Evolutionary conservation across 2,113 vertebrate genomes (phyloP).

Genomic region (Crypturellus undulatus): DNA sequence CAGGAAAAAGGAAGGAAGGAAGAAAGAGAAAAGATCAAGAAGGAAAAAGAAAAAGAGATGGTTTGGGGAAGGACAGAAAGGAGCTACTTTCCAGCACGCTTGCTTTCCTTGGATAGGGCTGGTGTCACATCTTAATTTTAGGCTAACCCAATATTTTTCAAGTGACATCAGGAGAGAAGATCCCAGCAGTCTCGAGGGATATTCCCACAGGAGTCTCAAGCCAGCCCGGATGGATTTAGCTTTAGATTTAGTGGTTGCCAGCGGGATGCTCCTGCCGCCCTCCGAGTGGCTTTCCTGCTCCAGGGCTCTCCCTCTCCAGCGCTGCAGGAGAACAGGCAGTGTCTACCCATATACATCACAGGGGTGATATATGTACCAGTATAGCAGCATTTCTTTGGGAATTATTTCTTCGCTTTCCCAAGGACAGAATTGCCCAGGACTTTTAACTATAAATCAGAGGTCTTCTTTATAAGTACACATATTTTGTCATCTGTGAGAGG

Average conservation of each 20-base stretch:
- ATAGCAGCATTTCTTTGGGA: not conserved
- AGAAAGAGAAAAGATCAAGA: not conserved
- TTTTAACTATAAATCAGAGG: not conserved
- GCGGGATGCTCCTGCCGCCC: too few relatives aligned
- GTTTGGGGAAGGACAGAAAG: not conserved
- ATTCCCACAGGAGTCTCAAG: not conserved
- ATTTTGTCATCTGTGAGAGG: not conserved
- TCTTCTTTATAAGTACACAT: not conserved
- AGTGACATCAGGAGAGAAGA: not conserved
- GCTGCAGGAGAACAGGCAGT: not conserved
- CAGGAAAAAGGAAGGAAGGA: not conserved
- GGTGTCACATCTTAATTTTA: not conserved
- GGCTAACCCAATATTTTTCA: not conserved
- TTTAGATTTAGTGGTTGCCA: not conserved
- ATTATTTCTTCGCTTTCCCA: constrained; percentile 17
- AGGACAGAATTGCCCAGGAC: not conserved
- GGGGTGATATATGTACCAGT: not conserved
- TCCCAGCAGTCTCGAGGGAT: not conserved
- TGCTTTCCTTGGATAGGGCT: not conserved
- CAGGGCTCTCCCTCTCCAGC: not conserved
- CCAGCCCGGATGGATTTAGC: too few relatives aligned
- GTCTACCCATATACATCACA: not conserved
- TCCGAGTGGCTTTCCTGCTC: not conserved
- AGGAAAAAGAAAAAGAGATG: not conserved
- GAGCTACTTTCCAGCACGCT: not conserved